phyloP scores from a whole-genome alignment of 2,113 vertebrate genomes.

The Colaptes auratus region DNA sequence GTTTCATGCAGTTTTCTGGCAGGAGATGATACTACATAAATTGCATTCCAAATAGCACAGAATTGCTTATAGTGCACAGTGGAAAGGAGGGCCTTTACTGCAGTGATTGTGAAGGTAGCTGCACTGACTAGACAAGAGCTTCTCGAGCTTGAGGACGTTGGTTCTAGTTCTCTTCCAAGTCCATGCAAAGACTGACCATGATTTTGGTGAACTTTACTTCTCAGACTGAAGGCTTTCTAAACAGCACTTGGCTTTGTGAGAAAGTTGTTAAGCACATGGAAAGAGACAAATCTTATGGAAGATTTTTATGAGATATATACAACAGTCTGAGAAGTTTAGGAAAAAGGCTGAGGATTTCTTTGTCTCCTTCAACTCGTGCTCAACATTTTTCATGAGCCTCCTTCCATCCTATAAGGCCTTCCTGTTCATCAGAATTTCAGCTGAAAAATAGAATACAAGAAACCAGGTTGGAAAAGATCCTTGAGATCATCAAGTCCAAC shows the following conservation, averaged over 20 bases:
- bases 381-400: background rate
- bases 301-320: background rate
- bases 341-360: background rate
- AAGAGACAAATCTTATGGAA: background rate
- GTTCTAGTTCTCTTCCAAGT: background rate
- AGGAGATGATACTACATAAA: too few species aligned
- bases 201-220: background rate
- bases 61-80: rapidly evolving
- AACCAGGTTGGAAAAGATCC: too few species aligned
- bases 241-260: background rate
- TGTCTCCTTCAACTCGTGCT: background rate
- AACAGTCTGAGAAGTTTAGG: background rate
- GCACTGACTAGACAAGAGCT: background rate
- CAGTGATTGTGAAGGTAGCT: background rate
- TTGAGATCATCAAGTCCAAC: too few species aligned
- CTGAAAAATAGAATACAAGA: background rate
- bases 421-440: background rate
- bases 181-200: background rate
- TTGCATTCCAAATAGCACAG: background rate
- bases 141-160: rapidly evolving
- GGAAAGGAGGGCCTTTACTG: background rate
- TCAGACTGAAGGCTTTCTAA: background rate
- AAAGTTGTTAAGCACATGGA: background rate
- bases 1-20: background rate
- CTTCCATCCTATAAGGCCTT: background rate